Evolutionary conservation across 2,888 invertebrate genomes (phyloP), one percentile per base, ranked within the genome.

Genomic region (Parnassius apollo): DNA sequence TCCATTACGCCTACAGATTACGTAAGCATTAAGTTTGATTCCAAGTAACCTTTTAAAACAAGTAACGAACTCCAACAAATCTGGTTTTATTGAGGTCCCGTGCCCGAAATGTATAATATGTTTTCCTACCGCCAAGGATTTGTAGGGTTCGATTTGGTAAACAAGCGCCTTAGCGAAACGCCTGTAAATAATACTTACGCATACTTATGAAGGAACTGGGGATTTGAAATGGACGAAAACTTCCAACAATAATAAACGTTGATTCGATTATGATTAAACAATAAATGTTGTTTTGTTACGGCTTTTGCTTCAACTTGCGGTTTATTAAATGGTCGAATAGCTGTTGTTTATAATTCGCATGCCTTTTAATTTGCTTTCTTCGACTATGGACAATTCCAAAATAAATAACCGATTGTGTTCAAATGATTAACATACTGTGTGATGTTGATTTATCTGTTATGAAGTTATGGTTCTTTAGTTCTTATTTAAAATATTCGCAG

Each of bases 41-140:
- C 55, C 51, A 22, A 59, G 52, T 46, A 46, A 45, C 46, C 42
- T 46, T 59, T 49, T 64, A 50, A 55, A 64, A 46, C 46, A 42
- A 57, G 52, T 56, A 56, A 48, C 59, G 42, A 59, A 59, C 51
- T 59, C 56, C 42, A 56, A 59, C 63, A 64, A 64, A 64, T 64
- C 59, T 56, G 59, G 56, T 46, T 64, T 64, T 64, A 64, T 64
- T 64, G 59, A 59, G 59, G 56, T 50, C 51, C 59, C 59, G 56
- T 64, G 63, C 42, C 25, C 42, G 48, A 56, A 63, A 59, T 59
- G 56, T 59, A 25, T 56, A 64, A 64, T 56, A 56, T 46, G 42
- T 64, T 64, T 55, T 46, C 45, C 59, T 54, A 35, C 53, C 11
- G 57, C 13, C 57, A 13, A 52, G 57, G 61, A 42, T 61, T 61